Percentiles rank a stretch among this genome's conserved stretches.
These are phyloP conservation scores for Clarias laeviceps DNA, from an alignment of 2,797 vertebrate species.

Conservation along the genomic window DNA sequence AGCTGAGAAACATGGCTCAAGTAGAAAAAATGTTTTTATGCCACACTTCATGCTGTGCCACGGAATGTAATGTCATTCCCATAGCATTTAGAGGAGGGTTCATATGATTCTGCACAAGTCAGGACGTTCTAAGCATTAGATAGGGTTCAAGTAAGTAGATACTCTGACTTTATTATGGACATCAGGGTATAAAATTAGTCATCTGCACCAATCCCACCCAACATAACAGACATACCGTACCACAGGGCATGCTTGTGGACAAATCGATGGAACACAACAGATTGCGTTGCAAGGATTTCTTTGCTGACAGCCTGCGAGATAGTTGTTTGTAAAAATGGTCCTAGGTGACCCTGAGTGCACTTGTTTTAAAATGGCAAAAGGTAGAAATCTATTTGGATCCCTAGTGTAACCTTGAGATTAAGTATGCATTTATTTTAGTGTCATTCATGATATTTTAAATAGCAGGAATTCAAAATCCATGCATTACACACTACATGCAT, in stretches of 20 bases:
- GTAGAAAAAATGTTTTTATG: constrained; percentile 72
- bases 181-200: constrained; percentile 85
- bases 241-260: constrained; percentile 75
- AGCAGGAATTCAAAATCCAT: neutral
- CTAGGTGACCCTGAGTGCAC: constrained; percentile 81
- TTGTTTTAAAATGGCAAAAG: neutral
- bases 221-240: constrained; percentile 76
- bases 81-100: constrained; percentile 76
- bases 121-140: constrained; percentile 73
- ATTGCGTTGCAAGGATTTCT: constrained; percentile 79
- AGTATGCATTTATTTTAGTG: neutral
- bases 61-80: constrained; percentile 71
- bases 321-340: constrained; percentile 83
- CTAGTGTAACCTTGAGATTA: neutral
- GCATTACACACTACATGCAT: neutral
- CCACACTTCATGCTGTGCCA: constrained; percentile 64
- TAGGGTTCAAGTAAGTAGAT: constrained; percentile 79
- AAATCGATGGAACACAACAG: constrained; percentile 82
- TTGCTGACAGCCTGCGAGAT: constrained; percentile 74
- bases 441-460: neutral
- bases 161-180: constrained; percentile 81
- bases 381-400: neutral
- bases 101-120: constrained; percentile 74
- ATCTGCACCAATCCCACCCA: constrained; percentile 78
- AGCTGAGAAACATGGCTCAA: constrained; percentile 57